Evolutionary conservation across 2,888 invertebrate genomes (phyloP).

Genomic region (Cerceris rybyensis): DNA sequence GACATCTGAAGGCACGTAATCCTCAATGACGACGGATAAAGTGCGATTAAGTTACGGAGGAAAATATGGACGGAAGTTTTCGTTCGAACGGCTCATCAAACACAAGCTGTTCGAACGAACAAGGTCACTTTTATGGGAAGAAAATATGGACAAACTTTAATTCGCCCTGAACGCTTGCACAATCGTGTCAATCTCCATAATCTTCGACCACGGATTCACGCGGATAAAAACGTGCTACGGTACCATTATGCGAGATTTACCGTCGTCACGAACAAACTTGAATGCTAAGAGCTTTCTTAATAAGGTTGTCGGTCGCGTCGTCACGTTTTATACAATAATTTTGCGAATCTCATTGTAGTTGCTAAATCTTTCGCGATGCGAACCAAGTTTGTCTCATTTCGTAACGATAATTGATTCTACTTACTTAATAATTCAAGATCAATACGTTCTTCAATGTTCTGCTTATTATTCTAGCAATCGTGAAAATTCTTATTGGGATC

Average conservation of each 20-base stretch:
- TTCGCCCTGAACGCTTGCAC: background rate
- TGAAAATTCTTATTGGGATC: too few species aligned
- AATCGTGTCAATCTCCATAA: slow-evolving; percentile 26
- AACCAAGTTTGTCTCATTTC: background rate
- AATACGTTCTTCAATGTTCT: background rate
- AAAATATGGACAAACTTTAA: background rate
- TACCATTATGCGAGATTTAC: slow-evolving; percentile 34
- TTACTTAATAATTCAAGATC: background rate
- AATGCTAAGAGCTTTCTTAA: slow-evolving; percentile 23
- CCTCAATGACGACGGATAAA: slow-evolving; percentile 10
- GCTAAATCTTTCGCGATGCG: background rate
- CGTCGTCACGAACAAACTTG: slow-evolving; percentile 22
- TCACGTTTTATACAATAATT: slow-evolving; percentile 27
- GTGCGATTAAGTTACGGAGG: background rate
- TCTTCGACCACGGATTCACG: slow-evolving; percentile 20
- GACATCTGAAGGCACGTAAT: slow-evolving; percentile 11
- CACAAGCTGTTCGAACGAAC: slow-evolving; percentile 1
- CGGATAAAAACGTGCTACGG: slow-evolving; percentile 37
- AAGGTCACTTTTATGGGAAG: background rate
- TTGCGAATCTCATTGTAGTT: background rate
- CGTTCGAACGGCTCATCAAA: background rate
- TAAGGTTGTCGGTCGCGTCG: slow-evolving; percentile 7
- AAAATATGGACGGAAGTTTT: background rate
- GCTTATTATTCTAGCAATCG: background rate
- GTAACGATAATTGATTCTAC: background rate